phyloP scores from a whole-genome alignment of 2,113 vertebrate species.

The Sceloporus undulatus region DNA sequence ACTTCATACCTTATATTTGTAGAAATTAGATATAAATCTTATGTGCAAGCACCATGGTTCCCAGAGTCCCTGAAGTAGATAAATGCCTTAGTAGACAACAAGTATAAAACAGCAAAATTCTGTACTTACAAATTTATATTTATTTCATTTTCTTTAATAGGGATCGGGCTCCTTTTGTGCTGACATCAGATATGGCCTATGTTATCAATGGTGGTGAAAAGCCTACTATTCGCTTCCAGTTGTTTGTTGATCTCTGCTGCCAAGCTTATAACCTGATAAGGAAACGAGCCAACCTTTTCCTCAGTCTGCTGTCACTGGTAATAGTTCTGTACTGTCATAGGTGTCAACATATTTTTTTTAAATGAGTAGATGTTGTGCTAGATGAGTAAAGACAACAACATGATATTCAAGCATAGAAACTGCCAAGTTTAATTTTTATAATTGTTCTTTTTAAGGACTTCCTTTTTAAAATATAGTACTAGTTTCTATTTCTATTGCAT shows the following conservation, averaged over 20 bases:
- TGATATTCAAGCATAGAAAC: background rate
- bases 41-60: background rate
- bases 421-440: background rate
- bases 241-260: constrained; percentile 96
- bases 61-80: background rate
- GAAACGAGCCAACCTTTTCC: constrained; percentile 93
- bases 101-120: background rate
- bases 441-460: background rate
- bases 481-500: background rate
- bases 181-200: constrained; percentile 99
- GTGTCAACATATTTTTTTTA: background rate
- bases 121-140: background rate
- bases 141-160: constrained; percentile 74
- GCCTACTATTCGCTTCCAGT: constrained; percentile 96
- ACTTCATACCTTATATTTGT: background rate
- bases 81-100: background rate
- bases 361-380: background rate
- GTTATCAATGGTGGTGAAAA: constrained; percentile 98
- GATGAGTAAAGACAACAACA: background rate
- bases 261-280: constrained; percentile 98
- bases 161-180: constrained; percentile 95
- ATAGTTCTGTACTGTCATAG: constrained; percentile 38
- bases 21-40: background rate
- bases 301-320: constrained; percentile 96
- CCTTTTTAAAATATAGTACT: background rate